phyloP scores from a whole-genome alignment of 2,797 vertebrate genomes.

The Myioborus melanocephalus region DNA sequence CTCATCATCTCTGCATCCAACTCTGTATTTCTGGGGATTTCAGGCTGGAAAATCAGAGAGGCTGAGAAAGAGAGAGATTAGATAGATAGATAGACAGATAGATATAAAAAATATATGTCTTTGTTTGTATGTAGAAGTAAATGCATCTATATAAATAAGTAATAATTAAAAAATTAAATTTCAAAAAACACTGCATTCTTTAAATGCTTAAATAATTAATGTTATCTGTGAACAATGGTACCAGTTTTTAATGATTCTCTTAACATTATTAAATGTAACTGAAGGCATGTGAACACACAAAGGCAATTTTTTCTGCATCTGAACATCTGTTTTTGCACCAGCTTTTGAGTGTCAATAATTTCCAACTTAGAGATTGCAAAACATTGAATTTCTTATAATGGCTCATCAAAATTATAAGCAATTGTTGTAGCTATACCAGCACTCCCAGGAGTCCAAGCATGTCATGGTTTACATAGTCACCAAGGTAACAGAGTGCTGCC shows the following conservation, averaged over 20 bases:
- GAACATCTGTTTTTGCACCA: conserved; percentile 10
- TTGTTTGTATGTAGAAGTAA: neutral
- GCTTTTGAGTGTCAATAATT: conserved; percentile 15
- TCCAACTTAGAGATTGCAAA: neutral
- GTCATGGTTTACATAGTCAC: neutral
- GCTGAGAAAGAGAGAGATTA: neutral
- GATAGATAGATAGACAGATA: neutral
- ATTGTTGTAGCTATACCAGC: neutral
- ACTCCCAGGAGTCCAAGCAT: neutral
- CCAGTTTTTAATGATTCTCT: neutral
- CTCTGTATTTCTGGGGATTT: neutral
- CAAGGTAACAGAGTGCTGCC: neutral
- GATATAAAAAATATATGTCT: neutral
- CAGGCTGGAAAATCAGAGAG: neutral
- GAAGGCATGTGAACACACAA: neutral
- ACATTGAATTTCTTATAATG: conserved; percentile 1
- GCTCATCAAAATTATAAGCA: conserved; percentile 6
- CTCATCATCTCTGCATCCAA: neutral
- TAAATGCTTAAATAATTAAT: neutral
- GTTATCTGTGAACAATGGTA: neutral
- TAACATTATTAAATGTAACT: neutral
- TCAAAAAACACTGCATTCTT: fast-evolving
- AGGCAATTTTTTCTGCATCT: neutral
- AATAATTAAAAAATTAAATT: neutral
- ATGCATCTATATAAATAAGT: neutral